Conservation (phyloP, 35 echinoderm and acorn worm genomes). For the Stichopus chloronotus region DNA sequence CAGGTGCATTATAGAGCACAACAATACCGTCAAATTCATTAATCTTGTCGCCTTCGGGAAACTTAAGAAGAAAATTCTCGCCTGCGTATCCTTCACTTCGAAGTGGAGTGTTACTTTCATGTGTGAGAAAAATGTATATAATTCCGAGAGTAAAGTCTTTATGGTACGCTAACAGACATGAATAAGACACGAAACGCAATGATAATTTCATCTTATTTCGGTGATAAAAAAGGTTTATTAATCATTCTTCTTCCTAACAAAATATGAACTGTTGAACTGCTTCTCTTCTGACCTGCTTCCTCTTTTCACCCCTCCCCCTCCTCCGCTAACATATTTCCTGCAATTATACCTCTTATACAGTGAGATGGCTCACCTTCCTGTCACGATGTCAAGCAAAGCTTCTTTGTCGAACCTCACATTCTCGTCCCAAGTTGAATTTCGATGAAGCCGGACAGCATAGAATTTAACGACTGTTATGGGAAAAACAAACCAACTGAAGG, state of each 20-base stretch:
- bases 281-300: background rate
- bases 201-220: no score
- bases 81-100: background rate
- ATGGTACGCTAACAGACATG: no score
- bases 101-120: background rate
- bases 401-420: background rate
- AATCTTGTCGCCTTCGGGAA: background rate
- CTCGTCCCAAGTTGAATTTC: background rate
- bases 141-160: no score
- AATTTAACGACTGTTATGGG: background rate
- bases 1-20: background rate
- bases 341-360: background rate
- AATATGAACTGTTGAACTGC: no score
- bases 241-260: no score
- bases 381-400: background rate
- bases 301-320: background rate
- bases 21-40: background rate
- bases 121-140: background rate
- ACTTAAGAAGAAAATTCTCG: background rate
- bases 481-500: background rate
- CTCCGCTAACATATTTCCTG: background rate
- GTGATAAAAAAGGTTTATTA: no score
- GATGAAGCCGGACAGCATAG: background rate
- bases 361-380: background rate
- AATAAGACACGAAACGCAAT: no score